Base-by-base conservation (phyloP, 1,140 invertebrate species). In the Sitophilus oryzae region DNA sequence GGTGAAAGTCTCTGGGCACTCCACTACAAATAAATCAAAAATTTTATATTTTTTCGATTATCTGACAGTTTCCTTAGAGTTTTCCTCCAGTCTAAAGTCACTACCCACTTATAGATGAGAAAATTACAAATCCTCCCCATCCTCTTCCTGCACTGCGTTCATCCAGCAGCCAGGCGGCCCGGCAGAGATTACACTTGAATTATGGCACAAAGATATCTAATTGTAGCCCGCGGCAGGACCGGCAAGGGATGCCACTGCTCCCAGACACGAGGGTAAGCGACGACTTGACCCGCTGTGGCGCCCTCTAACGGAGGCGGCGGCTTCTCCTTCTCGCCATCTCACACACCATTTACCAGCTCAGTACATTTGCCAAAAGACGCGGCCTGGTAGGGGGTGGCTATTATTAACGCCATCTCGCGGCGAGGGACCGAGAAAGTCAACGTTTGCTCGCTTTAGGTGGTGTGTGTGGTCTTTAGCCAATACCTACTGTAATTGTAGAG, bases 181-280 rank as follows among this genome's bases (percentile, higher is more conserved):
- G 56, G 65, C 63, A 66, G 66, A 69, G 67, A 69, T 69, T 69
- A 69, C 66, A 65, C 61, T 61, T 69, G 67, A 69, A 68, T 69
- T 69, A 69, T 69, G 59, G 65, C 63, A 69, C 66, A 68, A 69
- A 69, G 67, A 69, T 69, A 69, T 69, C 67, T 69, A 69, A 69
- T 69, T 69, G 67, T 68, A 63, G 66, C 67, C 59, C 34, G 49
- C 56, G 66, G n/a, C n/a, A n/a, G n/a, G 67, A 54, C 56, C 22
- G 8, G 20, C 11, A 25, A n/a, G n/a, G n/a, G n/a, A n/a, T n/a
- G n/a, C n/a, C n/a, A n/a, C n/a, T n/a, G n/a, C n/a, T n/a, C n/a
- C n/a, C n/a, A n/a, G n/a, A n/a, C n/a, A n/a, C n/a, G n/a, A n/a
- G n/a, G n/a, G n/a, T n/a, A n/a, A n/a, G n/a, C n/a, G n/a, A n/a